A percentile compares a stretch with the other conserved stretches of the same genome.
These are phyloP conservation scores for Coregonus clupeaformis DNA, from an alignment of 2,113 vertebrate species.

Conservation along the genomic window DNA sequence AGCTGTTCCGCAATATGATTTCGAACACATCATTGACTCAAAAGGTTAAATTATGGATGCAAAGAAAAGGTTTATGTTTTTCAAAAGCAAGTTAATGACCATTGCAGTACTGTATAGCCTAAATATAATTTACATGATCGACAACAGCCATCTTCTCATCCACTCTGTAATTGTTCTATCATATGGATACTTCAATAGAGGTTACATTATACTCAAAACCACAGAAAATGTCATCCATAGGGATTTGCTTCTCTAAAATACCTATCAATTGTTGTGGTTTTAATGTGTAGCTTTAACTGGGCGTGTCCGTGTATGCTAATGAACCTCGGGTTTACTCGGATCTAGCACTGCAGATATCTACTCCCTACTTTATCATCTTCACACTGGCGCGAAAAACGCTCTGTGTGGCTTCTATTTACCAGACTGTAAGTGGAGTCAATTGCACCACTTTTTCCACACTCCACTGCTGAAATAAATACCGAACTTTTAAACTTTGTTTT, in stretches of 20 bases:
- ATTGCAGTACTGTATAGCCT: background rate
- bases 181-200: too few species aligned
- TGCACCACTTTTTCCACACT: background rate
- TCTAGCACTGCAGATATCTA: slow-evolving; percentile 68
- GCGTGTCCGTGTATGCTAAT: slow-evolving; percentile 54
- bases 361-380: slow-evolving; percentile 55
- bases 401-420: slow-evolving; percentile 51
- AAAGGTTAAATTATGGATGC: too few species aligned
- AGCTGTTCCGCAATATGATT: too few species aligned
- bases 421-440: slow-evolving; percentile 32
- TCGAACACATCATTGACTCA: too few species aligned
- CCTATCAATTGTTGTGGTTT: background rate
- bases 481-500: background rate
- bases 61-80: too few species aligned
- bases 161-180: too few species aligned
- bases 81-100: background rate
- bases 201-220: background rate
- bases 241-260: background rate
- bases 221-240: background rate
- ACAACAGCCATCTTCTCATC: background rate
- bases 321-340: slow-evolving; percentile 56
- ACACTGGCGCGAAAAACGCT: slow-evolving; percentile 72
- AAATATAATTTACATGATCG: background rate
- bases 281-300: slow-evolving; percentile 27
- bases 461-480: background rate